phyloP scores from a whole-genome alignment of 2,797 vertebrate species.

The Rhynchotus rufescens region DNA sequence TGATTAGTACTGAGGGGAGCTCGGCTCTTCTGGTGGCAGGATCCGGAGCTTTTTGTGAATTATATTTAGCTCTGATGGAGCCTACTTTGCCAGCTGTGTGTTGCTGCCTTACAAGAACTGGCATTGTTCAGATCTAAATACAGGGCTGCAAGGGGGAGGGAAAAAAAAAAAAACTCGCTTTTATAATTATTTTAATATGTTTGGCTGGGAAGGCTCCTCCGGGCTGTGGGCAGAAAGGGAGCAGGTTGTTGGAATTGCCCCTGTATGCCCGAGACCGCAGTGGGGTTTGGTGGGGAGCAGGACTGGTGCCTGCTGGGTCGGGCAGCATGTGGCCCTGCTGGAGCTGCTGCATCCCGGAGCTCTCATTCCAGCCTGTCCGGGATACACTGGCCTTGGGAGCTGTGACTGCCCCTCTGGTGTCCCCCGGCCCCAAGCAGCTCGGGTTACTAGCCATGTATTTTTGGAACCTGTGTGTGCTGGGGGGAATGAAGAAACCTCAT shows the following conservation, averaged over 20 bases:
- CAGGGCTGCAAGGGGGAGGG: not conserved
- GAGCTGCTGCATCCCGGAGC: not conserved
- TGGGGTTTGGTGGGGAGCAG: not conserved
- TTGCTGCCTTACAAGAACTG: conserved; percentile 28
- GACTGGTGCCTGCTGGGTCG: not conserved
- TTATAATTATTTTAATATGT: conserved; percentile 16
- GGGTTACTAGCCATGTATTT: not conserved
- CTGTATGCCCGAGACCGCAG: not conserved
- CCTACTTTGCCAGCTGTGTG: conserved; percentile 39
- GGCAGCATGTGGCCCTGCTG: not conserved
- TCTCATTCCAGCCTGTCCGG: not conserved
- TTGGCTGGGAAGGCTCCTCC: conserved; percentile 10
- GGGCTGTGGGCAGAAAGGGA: not conserved
- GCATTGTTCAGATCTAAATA: conserved; percentile 11
- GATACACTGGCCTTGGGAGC: not conserved
- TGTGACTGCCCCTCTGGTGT: not conserved
- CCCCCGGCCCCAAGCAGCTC: not conserved
- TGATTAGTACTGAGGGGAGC: conserved; percentile 12
- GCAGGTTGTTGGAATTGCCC: not conserved
- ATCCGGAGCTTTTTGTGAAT: conserved; percentile 44
- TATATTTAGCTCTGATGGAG: conserved; percentile 16
- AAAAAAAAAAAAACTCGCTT: conserved; percentile 13
- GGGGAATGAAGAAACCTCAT: not conserved
- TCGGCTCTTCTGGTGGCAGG: not conserved
- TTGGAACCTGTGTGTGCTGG: not conserved